Base-by-base conservation (phyloP, 2,113 vertebrate genomes). In the Corythaeola cristata region DNA sequence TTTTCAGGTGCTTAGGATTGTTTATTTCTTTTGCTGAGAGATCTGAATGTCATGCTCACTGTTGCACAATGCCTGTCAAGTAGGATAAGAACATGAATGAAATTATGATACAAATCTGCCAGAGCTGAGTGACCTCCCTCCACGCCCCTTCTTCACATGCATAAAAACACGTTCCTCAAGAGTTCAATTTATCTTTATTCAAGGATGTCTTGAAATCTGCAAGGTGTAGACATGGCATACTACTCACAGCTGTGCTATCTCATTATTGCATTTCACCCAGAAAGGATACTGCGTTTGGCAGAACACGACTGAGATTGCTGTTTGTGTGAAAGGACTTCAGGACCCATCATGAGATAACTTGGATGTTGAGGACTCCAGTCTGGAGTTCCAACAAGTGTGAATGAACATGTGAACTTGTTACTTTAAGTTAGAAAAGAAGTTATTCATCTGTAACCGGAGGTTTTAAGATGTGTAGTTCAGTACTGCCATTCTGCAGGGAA, bases 11-110 rank as follows among this genome's bases (percentile, higher is more conserved):
- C 73, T 95, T 84, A 90, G 60, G 79, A 67, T 10, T 92, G 83
- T 93, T 96, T 95, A 75, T 91, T 89, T 92, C 59, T 95, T 41
- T 89, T 80, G 63, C 75, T 90, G 93, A 86, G 79, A 84, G 59
- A 84, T 80, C 68, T 84, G 76, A 90, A 74, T 87, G 86, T 89
- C 92, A 94, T 37, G 72, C 64, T 71, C 16, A 12, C 52, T 75
- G 66, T 76, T 78, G 74, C 62, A 91, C 81, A 95, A 89, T 94
- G 85, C 60, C 81, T 89, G 69, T 82, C 94, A 85, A 89, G 83
- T 71, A 84, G 80, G 73, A 63, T 90, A 92, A 75, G 56, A 90
- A 85, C 50, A 30, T 78, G 73, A 93, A 87, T 84, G 73, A 90
- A 95, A 81, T 81, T 64, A 78, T 77, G 86, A 84, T 89, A 95